phyloP scores from a whole-genome alignment of 2,113 vertebrate species.

The Vireo altiloquus region DNA sequence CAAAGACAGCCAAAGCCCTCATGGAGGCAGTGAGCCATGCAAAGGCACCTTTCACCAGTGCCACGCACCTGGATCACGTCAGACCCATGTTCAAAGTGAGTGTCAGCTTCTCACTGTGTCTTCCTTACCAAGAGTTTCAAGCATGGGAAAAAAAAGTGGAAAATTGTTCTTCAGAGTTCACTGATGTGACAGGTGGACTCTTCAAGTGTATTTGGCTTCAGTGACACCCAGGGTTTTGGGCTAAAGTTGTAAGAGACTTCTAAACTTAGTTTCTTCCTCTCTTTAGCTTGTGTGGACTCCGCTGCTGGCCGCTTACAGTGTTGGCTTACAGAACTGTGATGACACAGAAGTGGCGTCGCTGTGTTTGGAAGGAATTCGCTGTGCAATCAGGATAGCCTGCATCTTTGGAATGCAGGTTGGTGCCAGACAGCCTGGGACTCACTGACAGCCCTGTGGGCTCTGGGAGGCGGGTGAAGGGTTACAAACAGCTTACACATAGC shows the following conservation, averaged over 20 bases:
- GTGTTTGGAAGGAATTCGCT: conserved; percentile 95
- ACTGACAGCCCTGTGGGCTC: not conserved
- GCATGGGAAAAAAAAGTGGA: not conserved
- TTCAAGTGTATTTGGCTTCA: not conserved
- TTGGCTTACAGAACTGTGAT: conserved; percentile 96
- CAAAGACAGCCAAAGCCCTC: conserved; percentile 94
- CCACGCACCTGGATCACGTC: conserved; percentile 94
- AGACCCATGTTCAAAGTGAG: conserved; percentile 97
- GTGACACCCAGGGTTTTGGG: not conserved
- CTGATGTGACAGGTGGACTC: not conserved
- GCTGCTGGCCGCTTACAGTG: conserved; percentile 90
- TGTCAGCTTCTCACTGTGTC: not conserved
- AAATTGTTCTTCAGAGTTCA: not conserved
- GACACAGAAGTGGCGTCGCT: conserved; percentile 92
- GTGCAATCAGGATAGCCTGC: conserved; percentile 91
- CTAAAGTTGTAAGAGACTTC: not conserved
- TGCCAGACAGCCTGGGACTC: not conserved
- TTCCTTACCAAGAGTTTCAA: not conserved
- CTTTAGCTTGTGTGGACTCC: conserved; percentile 95
- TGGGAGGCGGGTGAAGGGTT: not conserved
- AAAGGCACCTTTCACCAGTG: conserved; percentile 94
- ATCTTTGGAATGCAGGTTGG: conserved; percentile 98
- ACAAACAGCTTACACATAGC: not conserved
- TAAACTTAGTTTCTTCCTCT: not conserved
- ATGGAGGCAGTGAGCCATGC: conserved; percentile 98